Conservation (phyloP, 2,113 vertebrate genomes). For the Ophthalmolycus amberensis region DNA sequence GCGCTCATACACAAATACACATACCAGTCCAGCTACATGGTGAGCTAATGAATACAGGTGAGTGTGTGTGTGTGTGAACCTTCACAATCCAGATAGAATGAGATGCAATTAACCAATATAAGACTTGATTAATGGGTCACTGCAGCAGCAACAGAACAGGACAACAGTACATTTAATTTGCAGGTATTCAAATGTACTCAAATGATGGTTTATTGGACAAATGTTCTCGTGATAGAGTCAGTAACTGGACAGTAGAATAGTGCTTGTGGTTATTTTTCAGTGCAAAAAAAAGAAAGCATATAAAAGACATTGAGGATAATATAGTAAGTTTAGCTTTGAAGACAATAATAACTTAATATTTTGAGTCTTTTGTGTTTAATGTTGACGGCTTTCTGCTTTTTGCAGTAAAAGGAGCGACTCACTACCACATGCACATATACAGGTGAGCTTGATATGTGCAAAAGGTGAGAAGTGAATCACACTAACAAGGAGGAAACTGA, state of each 20-base stretch:
- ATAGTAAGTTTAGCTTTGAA: not conserved
- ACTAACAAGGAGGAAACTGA: constrained; percentile 12
- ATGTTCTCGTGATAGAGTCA: not conserved
- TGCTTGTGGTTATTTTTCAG: not conserved
- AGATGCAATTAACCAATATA: not conserved
- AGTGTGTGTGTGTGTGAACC: not conserved
- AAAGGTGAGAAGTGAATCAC: not conserved
- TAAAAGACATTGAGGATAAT: not conserved
- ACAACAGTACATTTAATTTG: not conserved
- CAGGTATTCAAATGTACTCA: not conserved
- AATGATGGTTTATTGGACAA: not conserved
- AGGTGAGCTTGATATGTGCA: not conserved
- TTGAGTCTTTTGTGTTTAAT: not conserved
- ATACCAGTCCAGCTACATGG: not conserved
- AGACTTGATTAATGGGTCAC: not conserved
- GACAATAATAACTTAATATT: not conserved
- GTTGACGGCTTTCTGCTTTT: not conserved
- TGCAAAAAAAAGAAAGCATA: not conserved
- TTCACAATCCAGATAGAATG: not conserved
- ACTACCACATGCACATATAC: not conserved
- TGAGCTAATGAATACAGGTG: not conserved
- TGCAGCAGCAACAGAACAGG: not conserved
- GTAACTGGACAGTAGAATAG: not conserved
- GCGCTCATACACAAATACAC: not conserved
- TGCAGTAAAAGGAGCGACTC: constrained; percentile 21